phyloP scores from a whole-genome alignment of 2,797 vertebrate species.

The Sternarchorhynchus goeldii region DNA sequence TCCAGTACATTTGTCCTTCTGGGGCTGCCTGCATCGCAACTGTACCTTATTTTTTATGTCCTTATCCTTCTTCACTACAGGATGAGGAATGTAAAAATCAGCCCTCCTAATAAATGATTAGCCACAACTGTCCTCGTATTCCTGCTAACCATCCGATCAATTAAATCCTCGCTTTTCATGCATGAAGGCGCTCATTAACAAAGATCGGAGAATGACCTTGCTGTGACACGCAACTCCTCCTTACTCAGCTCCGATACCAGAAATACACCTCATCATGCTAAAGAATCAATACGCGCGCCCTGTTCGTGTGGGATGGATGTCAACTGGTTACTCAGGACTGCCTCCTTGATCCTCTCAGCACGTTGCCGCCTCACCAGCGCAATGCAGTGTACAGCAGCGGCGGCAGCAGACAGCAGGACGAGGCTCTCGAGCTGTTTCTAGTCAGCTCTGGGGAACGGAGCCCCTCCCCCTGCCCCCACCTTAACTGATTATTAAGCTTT shows the following conservation, averaged over 20 bases:
- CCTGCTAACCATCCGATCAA: not conserved
- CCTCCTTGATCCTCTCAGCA: conserved; percentile 55
- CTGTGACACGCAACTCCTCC: not conserved
- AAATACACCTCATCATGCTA: conserved; percentile 21
- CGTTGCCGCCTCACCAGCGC: conserved; percentile 57
- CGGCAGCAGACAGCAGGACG: conserved; percentile 50
- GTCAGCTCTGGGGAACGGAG: conserved; percentile 49
- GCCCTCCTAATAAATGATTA: not conserved
- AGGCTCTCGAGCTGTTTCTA: conserved; percentile 52
- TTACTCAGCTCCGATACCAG: not conserved
- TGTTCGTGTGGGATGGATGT: conserved; percentile 33
- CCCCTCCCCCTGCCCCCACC: conserved; percentile 56
- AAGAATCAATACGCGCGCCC: conserved; percentile 16
- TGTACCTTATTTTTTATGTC: too few relatives aligned
- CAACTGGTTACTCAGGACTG: conserved; percentile 55
- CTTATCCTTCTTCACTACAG: too few relatives aligned
- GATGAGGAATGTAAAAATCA: too few relatives aligned
- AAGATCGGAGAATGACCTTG: conserved; percentile 44
- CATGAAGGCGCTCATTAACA: not conserved
- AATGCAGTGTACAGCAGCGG: conserved; percentile 59
- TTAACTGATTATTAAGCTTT: conserved; percentile 59
- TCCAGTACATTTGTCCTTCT: too few relatives aligned
- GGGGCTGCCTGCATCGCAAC: too few relatives aligned
- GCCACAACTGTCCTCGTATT: not conserved
- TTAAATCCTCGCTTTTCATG: not conserved